Evolutionary conservation across 2,113 vertebrate genomes (phyloP), one percentile per base, ranked within the genome.

Genomic region (Leucopsar rothschildi): DNA sequence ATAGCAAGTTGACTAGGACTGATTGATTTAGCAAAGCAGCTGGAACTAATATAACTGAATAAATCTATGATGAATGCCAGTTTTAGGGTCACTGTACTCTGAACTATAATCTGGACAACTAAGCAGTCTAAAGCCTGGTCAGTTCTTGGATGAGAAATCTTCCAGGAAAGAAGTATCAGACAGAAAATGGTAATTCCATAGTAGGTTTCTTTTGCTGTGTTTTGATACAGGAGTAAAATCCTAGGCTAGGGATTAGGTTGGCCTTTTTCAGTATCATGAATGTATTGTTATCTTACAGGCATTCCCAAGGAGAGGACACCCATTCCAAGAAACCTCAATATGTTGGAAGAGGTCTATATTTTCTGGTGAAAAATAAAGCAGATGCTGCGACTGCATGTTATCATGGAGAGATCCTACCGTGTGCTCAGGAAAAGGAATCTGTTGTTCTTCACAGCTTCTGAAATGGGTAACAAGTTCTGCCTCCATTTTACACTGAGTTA

Each of bases 301-400:
- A 73, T 69, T 81, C 40, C 39, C 40, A 77, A 11, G 29, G 53
- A 42, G 28, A 82, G 42, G 47, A 71, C 14, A 35, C 21, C 22
- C 9, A 22, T 49, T 72, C 31, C 49, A 85, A 70, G 50, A 88
- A 76, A 75, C 6, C 5, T 44, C 33, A 70, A 4, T 35, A 33
- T 27, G 11, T 42, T 93, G 52, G 15, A 77, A 85, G 28, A 15
- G 12, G 10, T 59, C 10, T 37, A 0, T 27, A 22, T 69, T 86
- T 82, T 85, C 53, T 59, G 19, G 19, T 88, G 78, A 61, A 87
- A 80, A 79, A 44, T 20, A 33, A 65, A 91, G 45, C 27, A 76
- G 59, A 31, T 2, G 9, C 18, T 50, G 27, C 0, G 0, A 59
- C 24, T 65, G 22, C 45, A 10, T 15, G 17, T 61, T 68, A 16